A percentile compares a stretch with the other conserved stretches of the same genome.
phyloP scores from a whole-genome alignment of 2,888 invertebrate genomes.

The Anthrax anthrax region DNA sequence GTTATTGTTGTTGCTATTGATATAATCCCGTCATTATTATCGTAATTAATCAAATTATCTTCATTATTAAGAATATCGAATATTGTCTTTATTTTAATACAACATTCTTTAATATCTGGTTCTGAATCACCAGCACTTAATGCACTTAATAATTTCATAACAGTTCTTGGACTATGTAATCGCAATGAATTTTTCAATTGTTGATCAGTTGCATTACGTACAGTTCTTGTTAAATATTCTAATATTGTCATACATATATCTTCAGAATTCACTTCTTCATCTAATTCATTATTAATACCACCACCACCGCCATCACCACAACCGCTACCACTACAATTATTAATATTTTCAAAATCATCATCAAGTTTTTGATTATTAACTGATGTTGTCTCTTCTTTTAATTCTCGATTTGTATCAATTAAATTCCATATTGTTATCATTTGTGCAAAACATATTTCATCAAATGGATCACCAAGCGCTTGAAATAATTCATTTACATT shows the following conservation, averaged over 20 bases:
- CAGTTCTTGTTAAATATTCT: conserved; percentile 19
- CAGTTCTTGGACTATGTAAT: conserved; percentile 13
- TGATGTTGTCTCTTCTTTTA: conserved; percentile 5
- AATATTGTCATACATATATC: conserved; percentile 21
- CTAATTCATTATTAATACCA: conserved; percentile 13
- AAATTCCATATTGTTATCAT: conserved; percentile 25
- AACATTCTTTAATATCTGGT: conserved; percentile 17
- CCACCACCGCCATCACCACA: too few species aligned
- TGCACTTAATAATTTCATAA: conserved; percentile 15
- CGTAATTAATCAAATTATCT: too few species aligned
- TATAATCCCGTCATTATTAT: too few species aligned
- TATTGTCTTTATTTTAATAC: conserved; percentile 15
- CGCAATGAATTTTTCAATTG: conserved; percentile 14
- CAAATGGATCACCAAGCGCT: conserved; percentile 27
- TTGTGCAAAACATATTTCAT: conserved; percentile 22
- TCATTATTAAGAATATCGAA: conserved; percentile 8
- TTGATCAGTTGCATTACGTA: conserved; percentile 16
- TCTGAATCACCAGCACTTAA: conserved; percentile 16
- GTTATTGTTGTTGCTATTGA: too few species aligned
- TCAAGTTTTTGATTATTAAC: conserved; percentile 9
- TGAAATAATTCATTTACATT: conserved; percentile 22
- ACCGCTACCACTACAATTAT: conserved; percentile 14
- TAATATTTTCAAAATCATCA: conserved; percentile 10
- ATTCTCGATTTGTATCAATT: conserved; percentile 15
- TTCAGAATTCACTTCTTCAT: conserved; percentile 17